phyloP scores from a whole-genome alignment of 2,888 invertebrate species.

The Dendrolimus houi region DNA sequence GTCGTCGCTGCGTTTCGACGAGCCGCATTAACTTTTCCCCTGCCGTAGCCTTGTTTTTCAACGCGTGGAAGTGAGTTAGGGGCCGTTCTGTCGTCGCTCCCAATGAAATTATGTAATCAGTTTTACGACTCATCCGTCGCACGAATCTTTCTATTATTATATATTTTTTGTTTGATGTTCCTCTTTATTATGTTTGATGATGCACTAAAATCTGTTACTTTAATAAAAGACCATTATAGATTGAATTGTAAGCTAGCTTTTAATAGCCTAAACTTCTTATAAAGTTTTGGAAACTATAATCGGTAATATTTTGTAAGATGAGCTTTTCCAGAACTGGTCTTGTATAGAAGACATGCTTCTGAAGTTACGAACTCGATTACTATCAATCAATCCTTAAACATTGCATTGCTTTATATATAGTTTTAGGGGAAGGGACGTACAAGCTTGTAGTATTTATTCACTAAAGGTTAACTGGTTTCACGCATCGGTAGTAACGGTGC shows the following conservation, averaged over 20 bases:
- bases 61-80: conserved; percentile 53
- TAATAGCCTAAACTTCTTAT: not conserved
- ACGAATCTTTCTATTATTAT: conserved; percentile 41
- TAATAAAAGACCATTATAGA: not conserved
- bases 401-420: no score
- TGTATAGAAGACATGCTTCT: no score
- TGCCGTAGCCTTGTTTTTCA: conserved; percentile 62
- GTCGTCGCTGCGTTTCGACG: conserved; percentile 19
- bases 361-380: no score
- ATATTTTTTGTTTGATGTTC: conserved; percentile 33
- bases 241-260: not conserved
- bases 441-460: no score
- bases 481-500: no score
- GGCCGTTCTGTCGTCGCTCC: conserved; percentile 56
- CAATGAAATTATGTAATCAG: conserved; percentile 68
- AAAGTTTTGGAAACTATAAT: no score
- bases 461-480: no score
- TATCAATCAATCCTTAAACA: no score
- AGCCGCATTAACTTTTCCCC: conserved; percentile 50
- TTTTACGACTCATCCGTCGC: conserved; percentile 59
- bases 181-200: conserved; percentile 9
- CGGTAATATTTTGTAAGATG: no score
- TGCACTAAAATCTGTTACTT: not conserved
- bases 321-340: no score
- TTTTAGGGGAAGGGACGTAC: no score